Conservation (phyloP, 2,888 invertebrate species). For the Drosophila nigricruria region DNA sequence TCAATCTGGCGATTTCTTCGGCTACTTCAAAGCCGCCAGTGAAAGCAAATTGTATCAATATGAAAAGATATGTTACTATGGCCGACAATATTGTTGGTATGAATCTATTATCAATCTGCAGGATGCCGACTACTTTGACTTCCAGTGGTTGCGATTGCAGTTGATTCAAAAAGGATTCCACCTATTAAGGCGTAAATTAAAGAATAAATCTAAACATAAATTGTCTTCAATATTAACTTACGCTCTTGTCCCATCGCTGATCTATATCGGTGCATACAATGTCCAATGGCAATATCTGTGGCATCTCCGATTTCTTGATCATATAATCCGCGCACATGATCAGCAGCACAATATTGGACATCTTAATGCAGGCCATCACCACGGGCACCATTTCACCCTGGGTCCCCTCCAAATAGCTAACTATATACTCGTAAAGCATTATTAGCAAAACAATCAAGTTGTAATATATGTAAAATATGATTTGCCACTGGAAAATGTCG, state of each 20-base stretch:
- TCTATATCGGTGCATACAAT: slow-evolving; percentile 77
- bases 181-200: too few relatives aligned
- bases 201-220: too few relatives aligned
- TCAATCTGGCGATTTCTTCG: slow-evolving; percentile 19
- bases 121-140: slow-evolving; percentile 75
- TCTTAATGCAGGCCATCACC: slow-evolving; percentile 56
- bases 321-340: slow-evolving; percentile 73
- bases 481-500: slow-evolving; percentile 75
- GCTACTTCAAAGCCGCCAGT: slow-evolving; percentile 63
- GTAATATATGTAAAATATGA: slow-evolving; percentile 78
- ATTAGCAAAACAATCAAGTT: slow-evolving; percentile 73
- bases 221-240: too few relatives aligned
- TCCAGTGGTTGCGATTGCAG: slow-evolving; percentile 70
- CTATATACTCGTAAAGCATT: slow-evolving; percentile 71
- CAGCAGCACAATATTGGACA: slow-evolving; percentile 68
- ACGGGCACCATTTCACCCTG: slow-evolving; percentile 48
- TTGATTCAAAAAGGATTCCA: slow-evolving; percentile 66
- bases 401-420: slow-evolving; percentile 49
- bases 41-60: slow-evolving; percentile 76
- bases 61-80: slow-evolving; percentile 78
- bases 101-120: slow-evolving; percentile 73
- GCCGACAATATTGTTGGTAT: slow-evolving; percentile 76
- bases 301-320: slow-evolving; percentile 64
- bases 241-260: slow-evolving; percentile 79
- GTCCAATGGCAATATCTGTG: slow-evolving; percentile 70